Evolutionary conservation across 1,140 invertebrate genomes (phyloP), one percentile per base, ranked within the genome.

Genomic region (Saccostrea cuccullata): DNA sequence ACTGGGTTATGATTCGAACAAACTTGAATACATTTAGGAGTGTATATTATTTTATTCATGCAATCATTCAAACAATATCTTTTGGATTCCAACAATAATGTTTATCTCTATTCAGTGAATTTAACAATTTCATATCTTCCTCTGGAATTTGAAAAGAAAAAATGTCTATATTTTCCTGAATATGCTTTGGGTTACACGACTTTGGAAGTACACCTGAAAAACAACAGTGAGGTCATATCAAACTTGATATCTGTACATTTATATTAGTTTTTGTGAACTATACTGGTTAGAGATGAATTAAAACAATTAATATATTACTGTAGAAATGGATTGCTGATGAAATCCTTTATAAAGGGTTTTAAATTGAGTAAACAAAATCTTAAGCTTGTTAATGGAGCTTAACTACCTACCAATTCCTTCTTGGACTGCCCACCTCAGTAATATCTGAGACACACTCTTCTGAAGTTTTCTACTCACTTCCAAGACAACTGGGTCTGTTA

Each of bases 51-150:
- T 36, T 36, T n/a, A n/a, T n/a, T n/a, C n/a, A n/a, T n/a, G n/a
- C n/a, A 36, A 36, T 36, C 0, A 77, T 30, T 77, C 13, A 77
- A 17, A 30, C 70, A 77, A 77, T 77, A 36, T 77, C 70, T 30
- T 77, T 77, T 64, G 97, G 97, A 94, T 97, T 96, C 97, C 97
- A 97, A 36, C 97, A 96, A 92, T 97, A 97, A 95, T 97, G 97
- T 26, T 95, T 92, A 60, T 95, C 94, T 30, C 92, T 92, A 70
- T 95, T 93, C 26, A 97, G 93, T 89, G 93, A 95, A 87, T 96
- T 96, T n/a, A 97, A 93, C 20, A 86, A 90, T 15, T 94, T 93
- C 95, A 97, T 96, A 73, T 97, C 95, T 30, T 95, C 92, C 17
- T 96, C 92, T 30, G 94, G 92, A 73, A 98, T 95, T 3, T 92